These are phyloP conservation scores for Sebastes alutus DNA, from an alignment of 2,797 vertebrate species.

Conservation along the genomic window DNA sequence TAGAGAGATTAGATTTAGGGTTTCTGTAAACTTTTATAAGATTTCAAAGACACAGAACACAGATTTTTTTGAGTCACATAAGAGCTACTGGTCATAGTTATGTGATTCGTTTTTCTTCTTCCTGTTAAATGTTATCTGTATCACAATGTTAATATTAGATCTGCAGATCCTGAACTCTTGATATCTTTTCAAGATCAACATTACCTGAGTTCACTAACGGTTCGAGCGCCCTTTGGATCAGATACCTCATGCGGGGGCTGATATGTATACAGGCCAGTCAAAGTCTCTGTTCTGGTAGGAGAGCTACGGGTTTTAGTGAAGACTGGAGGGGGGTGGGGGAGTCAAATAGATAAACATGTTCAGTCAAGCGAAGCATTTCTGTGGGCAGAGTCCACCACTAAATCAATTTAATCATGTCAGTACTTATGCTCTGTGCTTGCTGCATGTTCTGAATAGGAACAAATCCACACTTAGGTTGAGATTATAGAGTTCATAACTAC, in stretches of 20 bases:
- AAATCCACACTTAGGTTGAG: neutral
- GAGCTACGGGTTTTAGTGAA: slow-evolving; percentile 52
- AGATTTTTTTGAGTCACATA: neutral
- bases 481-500: slow-evolving; percentile 1
- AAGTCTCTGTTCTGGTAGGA: slow-evolving; percentile 61
- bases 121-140: neutral
- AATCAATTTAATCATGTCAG: slow-evolving; percentile 42
- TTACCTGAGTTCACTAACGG: slow-evolving; percentile 43
- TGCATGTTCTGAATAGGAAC: slow-evolving; percentile 2
- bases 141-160: neutral
- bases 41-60: neutral
- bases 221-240: slow-evolving; percentile 62
- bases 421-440: neutral
- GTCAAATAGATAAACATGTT: slow-evolving; percentile 55
- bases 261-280: slow-evolving; percentile 66
- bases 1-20: neutral
- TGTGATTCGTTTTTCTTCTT: neutral
- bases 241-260: slow-evolving; percentile 26
- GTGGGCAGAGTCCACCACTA: slow-evolving; percentile 63
- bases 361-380: slow-evolving; percentile 44
- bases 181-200: slow-evolving; percentile 39
- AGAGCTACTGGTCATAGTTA: neutral
- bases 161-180: slow-evolving; percentile 15
- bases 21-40: neutral
- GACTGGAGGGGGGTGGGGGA: neutral